These are phyloP conservation scores for Trachymyrmex cornetzi DNA, from an alignment of 1,140 invertebrate species.

Conservation along the genomic window DNA sequence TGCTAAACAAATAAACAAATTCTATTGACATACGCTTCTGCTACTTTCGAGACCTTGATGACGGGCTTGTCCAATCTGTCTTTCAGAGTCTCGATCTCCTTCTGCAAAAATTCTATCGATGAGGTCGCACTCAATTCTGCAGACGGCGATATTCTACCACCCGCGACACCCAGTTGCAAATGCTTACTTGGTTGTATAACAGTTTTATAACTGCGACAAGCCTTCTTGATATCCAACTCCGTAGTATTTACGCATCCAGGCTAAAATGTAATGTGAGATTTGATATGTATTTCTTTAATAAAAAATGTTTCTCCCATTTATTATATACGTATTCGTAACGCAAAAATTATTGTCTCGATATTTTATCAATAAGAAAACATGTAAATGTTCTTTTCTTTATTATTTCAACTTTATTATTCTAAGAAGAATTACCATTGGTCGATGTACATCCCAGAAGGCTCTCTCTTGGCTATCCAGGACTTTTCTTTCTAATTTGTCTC, in stretches of 20 bases:
- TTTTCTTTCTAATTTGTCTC: constrained; percentile 99
- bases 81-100: constrained; percentile 90
- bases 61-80: constrained; percentile 95
- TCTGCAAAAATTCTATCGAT: constrained; percentile 87
- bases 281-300: neutral
- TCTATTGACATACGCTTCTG: constrained; percentile 92
- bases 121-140: constrained; percentile 87
- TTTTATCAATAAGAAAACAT: neutral
- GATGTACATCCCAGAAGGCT: constrained; percentile 99
- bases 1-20: constrained; percentile 8
- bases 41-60: constrained; percentile 98
- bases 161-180: constrained; percentile 86
- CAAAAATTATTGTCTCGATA: neutral
- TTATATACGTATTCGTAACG: neutral
- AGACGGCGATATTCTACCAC: constrained; percentile 89
- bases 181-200: constrained; percentile 87
- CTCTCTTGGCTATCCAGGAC: constrained; percentile 99
- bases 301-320: neutral
- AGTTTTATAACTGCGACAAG: constrained; percentile 94
- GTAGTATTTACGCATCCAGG: constrained; percentile 99
- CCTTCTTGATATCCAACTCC: constrained; percentile 99
- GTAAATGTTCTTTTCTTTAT: neutral
- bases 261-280: constrained; percentile 85
- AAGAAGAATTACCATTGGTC: constrained; percentile 93
- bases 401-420: neutral